Evolutionary conservation across 2,888 invertebrate species (phyloP), one percentile per base, ranked within the genome.

Genomic region (Hoplodrina blanda): DNA sequence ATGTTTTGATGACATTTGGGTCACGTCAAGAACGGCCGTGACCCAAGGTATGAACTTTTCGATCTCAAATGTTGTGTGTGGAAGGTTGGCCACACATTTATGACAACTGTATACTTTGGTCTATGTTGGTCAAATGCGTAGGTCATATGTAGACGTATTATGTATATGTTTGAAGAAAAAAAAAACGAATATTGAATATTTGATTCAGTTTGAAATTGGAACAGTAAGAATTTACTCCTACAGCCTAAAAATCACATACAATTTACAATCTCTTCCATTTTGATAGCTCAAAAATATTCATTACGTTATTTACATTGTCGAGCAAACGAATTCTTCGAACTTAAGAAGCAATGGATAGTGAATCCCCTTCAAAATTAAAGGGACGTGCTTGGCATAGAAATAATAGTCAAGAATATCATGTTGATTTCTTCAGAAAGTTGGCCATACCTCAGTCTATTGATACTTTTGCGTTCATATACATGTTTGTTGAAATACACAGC

Each of bases 11-110:
- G 69, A 60, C 46, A 71, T 80, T 75, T 82, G 69, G 82, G 69
- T 75, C 78, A 78, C 59, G 56, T 57, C 65, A 75, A 71, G 56
- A 57, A 55, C 54, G 82, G 54, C 69, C 72, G 56, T 81, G 76
- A 82, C 82, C 80, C 53, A 57, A 8, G 49, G 19, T 67, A 68
- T 69, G 67, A 78, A 69, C 79, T 65, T 46, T 59, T 49, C 59
- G 46, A 52, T 53, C 61, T 41, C 44, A 69, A 66, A 62, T 30
- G 8, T 55, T 67, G 54, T 65, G 59, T 66, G 64, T 33, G 49
- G 55, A 77, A 73, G 57, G 57, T 49, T 77, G 19, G 30, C 50
- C 10, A 54, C 30, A 50, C 49, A 46, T 55, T 25, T 55, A 37
- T 57, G 54, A 50, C 33, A 41, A 64, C 30, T 41, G 49, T 37